These are phyloP conservation scores for Rhodinocichla rosea DNA, from an alignment of 2,113 vertebrate species.

Conservation along the genomic window DNA sequence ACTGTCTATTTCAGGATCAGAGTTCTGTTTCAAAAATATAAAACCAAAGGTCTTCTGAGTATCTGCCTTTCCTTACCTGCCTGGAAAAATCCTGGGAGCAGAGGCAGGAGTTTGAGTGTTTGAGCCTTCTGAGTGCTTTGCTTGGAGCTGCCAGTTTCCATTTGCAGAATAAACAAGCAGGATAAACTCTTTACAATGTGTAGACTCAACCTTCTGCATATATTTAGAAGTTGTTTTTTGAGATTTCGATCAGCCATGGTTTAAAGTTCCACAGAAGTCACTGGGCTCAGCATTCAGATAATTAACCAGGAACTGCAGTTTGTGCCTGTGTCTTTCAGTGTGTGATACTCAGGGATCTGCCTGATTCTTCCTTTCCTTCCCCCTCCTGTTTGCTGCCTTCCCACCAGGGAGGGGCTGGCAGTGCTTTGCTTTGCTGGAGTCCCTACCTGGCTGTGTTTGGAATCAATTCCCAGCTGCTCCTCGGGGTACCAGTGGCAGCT, in stretches of 20 bases:
- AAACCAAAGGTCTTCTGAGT: not conserved
- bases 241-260: not conserved
- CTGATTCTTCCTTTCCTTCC: not conserved
- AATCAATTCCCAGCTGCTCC: not conserved
- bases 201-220: not conserved
- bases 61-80: not conserved
- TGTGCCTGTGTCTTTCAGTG: accelerated
- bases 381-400: not conserved
- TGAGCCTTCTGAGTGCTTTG: not conserved
- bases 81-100: not conserved
- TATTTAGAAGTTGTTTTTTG: not conserved
- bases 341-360: not conserved
- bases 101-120: not conserved
- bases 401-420: not conserved
- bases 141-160: not conserved
- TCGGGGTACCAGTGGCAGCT: not conserved
- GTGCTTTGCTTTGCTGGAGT: not conserved
- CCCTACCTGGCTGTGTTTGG: not conserved
- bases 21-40: not conserved
- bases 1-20: not conserved
- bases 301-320: not conserved
- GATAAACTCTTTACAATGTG: not conserved
- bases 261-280: not conserved
- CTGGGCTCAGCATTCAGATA: not conserved
- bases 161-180: not conserved